phyloP scores from a whole-genome alignment of 2,113 vertebrate genomes.

The Oriolus oriolus region DNA sequence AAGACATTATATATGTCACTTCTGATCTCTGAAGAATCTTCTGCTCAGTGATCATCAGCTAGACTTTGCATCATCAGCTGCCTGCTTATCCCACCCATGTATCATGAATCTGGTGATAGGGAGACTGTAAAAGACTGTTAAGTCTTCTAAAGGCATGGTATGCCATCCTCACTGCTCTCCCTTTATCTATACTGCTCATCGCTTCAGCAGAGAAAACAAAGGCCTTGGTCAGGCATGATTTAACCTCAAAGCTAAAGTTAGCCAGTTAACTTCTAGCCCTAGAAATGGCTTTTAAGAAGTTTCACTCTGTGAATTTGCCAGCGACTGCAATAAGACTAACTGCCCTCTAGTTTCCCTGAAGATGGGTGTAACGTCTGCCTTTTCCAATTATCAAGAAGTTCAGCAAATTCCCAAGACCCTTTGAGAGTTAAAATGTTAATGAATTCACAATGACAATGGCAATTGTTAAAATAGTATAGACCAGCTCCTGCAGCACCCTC shows the following conservation, averaged over 20 bases:
- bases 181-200: background rate
- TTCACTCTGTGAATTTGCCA: background rate
- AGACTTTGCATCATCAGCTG: background rate
- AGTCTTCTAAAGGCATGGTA: background rate
- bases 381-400: background rate
- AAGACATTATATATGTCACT: background rate
- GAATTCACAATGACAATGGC: background rate
- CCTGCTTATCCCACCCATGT: background rate
- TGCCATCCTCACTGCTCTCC: background rate
- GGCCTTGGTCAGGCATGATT: background rate
- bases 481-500: background rate
- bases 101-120: background rate
- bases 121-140: background rate
- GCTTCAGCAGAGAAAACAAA: background rate
- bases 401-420: background rate
- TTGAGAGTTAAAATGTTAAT: background rate
- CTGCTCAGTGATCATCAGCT: background rate
- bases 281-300: background rate
- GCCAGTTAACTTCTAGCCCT: background rate
- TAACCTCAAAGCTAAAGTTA: background rate
- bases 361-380: background rate
- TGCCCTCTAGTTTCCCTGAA: background rate
- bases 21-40: background rate
- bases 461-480: background rate
- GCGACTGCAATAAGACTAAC: background rate